phyloP scores from a whole-genome alignment of 2,113 vertebrate genomes.

The Oryctolagus cuniculus region DNA sequence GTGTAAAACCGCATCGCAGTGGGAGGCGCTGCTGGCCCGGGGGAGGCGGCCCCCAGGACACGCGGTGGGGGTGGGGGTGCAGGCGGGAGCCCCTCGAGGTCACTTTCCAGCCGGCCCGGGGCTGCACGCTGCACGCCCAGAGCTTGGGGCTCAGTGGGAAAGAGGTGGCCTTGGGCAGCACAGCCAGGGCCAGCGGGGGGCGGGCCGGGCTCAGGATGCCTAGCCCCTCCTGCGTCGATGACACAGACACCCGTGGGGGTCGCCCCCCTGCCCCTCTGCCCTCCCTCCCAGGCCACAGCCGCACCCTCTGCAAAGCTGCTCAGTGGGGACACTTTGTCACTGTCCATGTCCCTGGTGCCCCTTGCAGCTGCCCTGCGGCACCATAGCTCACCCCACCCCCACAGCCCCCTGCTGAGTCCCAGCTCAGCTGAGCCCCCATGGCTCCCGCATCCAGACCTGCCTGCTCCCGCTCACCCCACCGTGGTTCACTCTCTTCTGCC shows the following conservation, averaged over 20 bases:
- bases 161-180: not conserved
- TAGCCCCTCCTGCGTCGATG: not conserved
- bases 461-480: not conserved
- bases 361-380: not conserved
- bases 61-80: too few relatives aligned
- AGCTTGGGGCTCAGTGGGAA: not conserved
- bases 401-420: too few relatives aligned
- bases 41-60: not conserved
- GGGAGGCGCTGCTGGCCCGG: not conserved
- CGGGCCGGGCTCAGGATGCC: not conserved
- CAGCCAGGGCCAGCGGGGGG: not conserved
- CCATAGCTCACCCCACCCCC: not conserved
- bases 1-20: not conserved
- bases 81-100: too few relatives aligned
- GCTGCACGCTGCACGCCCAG: too few relatives aligned
- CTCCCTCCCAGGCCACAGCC: not conserved
- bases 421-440: not conserved
- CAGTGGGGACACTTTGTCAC: fast-evolving
- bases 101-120: not conserved
- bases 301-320: not conserved
- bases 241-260: not conserved
- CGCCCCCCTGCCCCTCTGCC: not conserved
- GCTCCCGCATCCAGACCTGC: not conserved
- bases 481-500: not conserved
- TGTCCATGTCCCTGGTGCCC: not conserved